Evolutionary conservation across 1,140 invertebrate genomes (phyloP).

Genomic region (Calosoma granatense): DNA sequence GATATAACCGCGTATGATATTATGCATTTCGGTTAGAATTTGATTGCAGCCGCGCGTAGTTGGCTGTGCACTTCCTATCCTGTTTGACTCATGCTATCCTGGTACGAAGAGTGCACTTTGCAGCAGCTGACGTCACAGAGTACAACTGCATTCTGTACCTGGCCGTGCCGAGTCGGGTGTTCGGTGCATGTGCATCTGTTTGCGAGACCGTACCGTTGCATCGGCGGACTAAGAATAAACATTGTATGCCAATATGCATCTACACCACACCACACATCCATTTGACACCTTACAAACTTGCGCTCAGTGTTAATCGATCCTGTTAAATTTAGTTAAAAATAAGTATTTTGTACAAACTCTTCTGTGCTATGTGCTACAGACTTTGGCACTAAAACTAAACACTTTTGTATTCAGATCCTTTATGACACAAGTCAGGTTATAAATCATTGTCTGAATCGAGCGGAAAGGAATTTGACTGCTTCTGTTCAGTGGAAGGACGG

Average conservation of each 20-base stretch:
- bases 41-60: too few relatives aligned
- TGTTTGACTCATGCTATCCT: slow-evolving; percentile 20
- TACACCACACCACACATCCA: slow-evolving; percentile 4
- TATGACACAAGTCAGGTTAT: too few relatives aligned
- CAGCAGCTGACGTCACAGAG: slow-evolving; percentile 19
- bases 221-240: slow-evolving; percentile 15
- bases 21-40: too few relatives aligned
- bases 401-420: too few relatives aligned
- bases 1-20: too few relatives aligned
- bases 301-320: background rate
- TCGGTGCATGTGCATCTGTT: slow-evolving; percentile 14
- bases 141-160: slow-evolving; percentile 16
- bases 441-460: too few relatives aligned
- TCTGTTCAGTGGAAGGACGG: too few relatives aligned
- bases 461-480: too few relatives aligned
- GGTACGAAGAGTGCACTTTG: slow-evolving; percentile 20
- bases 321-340: background rate
- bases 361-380: too few relatives aligned
- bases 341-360: too few relatives aligned
- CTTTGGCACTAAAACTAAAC: too few relatives aligned
- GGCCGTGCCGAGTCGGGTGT: slow-evolving; percentile 5
- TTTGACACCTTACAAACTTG: slow-evolving; percentile 2
- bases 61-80: background rate
- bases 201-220: slow-evolving; percentile 12
- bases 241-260: slow-evolving; percentile 14